Conservation (phyloP, 2,113 vertebrate species). For the Cephalopterus ornatus region DNA sequence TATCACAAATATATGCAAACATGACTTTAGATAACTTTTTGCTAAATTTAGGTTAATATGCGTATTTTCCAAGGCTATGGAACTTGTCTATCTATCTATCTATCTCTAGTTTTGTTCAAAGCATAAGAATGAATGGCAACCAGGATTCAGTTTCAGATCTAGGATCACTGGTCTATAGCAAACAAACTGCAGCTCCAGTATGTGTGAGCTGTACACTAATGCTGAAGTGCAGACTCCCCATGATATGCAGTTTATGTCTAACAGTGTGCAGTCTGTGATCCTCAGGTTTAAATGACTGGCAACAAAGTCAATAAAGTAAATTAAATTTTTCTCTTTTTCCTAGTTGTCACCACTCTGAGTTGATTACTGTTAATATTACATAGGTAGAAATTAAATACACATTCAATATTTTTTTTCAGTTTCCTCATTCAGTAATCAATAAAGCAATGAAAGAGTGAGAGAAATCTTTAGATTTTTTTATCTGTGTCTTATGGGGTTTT, state of each 20-base stretch:
- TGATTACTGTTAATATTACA: not conserved
- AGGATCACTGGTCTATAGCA: not conserved
- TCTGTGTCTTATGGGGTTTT: not conserved
- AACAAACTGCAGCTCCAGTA: not conserved
- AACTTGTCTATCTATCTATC: not conserved
- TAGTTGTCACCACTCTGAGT: not conserved
- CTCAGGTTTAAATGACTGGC: not conserved
- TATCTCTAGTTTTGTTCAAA: not conserved
- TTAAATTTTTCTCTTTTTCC: not conserved
- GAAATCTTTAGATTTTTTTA: not conserved
- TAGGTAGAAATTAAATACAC: not conserved
- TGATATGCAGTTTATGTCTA: not conserved
- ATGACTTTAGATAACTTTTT: conserved; percentile 20
- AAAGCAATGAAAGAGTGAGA: not conserved
- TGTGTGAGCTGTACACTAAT: not conserved
- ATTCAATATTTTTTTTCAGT: not conserved
- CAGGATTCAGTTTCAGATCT: not conserved
- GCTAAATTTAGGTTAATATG: not conserved
- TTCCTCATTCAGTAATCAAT: not conserved
- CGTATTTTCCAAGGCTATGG: conserved; percentile 46
- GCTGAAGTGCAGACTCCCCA: not conserved
- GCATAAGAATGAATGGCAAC: not conserved
- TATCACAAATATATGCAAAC: conserved; percentile 36
- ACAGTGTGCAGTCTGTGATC: not conserved
- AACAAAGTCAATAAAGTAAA: not conserved